These are phyloP conservation scores for Amorpha juglandis DNA, from an alignment of 2,888 invertebrate species.

Conservation along the genomic window DNA sequence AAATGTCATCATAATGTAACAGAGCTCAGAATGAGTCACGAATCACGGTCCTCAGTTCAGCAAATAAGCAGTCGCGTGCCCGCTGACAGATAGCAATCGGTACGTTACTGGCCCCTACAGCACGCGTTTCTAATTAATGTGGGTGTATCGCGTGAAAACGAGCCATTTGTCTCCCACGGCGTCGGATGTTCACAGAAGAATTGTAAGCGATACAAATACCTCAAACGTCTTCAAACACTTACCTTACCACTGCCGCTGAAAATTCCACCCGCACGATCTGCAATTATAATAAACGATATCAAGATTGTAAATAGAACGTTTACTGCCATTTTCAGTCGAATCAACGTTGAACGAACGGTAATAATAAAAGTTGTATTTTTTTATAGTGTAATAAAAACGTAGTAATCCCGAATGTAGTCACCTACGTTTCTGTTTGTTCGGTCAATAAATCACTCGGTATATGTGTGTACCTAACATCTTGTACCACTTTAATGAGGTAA, in stretches of 20 bases:
- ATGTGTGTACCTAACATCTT: not conserved
- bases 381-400: constrained; percentile 36
- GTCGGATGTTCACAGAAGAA: constrained; percentile 80
- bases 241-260: constrained; percentile 58
- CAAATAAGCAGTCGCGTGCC: constrained; percentile 69
- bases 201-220: constrained; percentile 80
- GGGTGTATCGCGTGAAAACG: constrained; percentile 72
- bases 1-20: constrained; percentile 1
- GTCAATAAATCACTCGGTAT: constrained; percentile 27
- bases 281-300: constrained; percentile 73
- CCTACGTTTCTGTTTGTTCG: constrained; percentile 14
- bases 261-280: constrained; percentile 60
- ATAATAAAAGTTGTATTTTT: constrained; percentile 33
- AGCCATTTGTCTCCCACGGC: constrained; percentile 71
- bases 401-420: constrained; percentile 27
- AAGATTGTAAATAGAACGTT: constrained; percentile 59
- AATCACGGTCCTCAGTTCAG: constrained; percentile 42
- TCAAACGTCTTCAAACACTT: constrained; percentile 78
- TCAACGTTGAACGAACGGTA: constrained; percentile 36
- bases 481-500: constrained; percentile 1
- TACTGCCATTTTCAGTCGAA: constrained; percentile 50
- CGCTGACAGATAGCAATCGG: constrained; percentile 78
- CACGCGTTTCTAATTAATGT: constrained; percentile 79
- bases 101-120: constrained; percentile 35
- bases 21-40: constrained; percentile 5